Base-by-base conservation (phyloP, 2,113 vertebrate species). In the Pomatorhinus ruficollis region DNA sequence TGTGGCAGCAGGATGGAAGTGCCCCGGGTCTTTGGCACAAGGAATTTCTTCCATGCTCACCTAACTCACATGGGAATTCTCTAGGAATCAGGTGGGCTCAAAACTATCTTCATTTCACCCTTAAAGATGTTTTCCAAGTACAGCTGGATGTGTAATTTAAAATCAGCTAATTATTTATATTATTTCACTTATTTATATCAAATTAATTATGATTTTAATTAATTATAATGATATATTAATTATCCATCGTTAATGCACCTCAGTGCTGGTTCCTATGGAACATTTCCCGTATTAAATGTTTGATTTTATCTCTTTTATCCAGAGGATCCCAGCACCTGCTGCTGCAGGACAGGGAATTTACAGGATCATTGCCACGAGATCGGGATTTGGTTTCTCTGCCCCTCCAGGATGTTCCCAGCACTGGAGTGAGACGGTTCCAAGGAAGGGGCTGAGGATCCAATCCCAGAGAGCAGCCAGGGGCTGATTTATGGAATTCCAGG, bases 331-430 rank as follows among this genome's bases (percentile, higher is more conserved):
- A 25, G 53, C 20, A 14, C 52, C 52, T 9, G 22, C 42, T 31
- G 49, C 7, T 31, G 54, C 56, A 30, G 37, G 21, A 13, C 45
- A 16, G 78, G 64, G 39, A 16, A 18, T 30, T 10, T 27, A 10
- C 27, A 35, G 83, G 35, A 37, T 5, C 12, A 0, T 5, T 6
- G n/a, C 63, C 35, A 80, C 0, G 3, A 0, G 40, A 12, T 5
- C 90, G n/a, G 59, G 64, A 47, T 45, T 35, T 0, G 5, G 45
- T 16, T 60, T 18, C 80, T 18, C 60, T 2, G 25, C 52, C 81
- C 83, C 50, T 5, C 21, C 63, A 5, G 64, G 63, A 21, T 3
- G 3, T 9, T 71, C 5, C 57, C 40, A 27, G 37, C 15, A 3
- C 52, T 13, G 44, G 12, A n/a, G 2, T 1, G 40, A 42, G 57